Base-by-base conservation (phyloP, 2,888 invertebrate species). In the Autographa pulchrina region DNA sequence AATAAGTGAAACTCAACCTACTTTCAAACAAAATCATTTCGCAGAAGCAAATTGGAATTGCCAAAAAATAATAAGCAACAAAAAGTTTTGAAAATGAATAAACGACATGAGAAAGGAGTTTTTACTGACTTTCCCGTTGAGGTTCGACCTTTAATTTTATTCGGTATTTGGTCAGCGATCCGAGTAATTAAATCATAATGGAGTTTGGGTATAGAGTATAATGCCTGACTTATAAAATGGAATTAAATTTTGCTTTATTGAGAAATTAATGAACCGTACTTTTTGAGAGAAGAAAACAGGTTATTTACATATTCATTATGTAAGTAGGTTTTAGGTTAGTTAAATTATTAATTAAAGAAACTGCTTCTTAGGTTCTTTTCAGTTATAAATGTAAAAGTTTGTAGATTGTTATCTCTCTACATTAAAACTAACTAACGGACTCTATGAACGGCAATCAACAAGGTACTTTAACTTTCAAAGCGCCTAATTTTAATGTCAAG, bases 11-110 rank as follows among this genome's bases (percentile, higher is more conserved):
- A 60, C 61, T 38, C 60, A 7, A 62, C 70, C 68, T 65, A 52
- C 64, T 66, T 54, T 32, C 5, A 60, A 66, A 72, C 60, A 41
- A 58, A 64, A 71, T 65, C 56, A 64, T 68, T 65, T 66, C 62
- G 56, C 38, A 64, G 68, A 72, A 61, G 66, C 63, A 78, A 83
- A 83, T 83, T 86, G 74, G 65, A 70, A 80, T 74, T 64, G 68
- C 20, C 18, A 70, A 63, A 75, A 77, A 76, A 67, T 78, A 74
- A 77, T 69, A 79, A 41, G 59, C 52, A 41, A 72, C 43, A 59
- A 74, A 65, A 76, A 64, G 38, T 65, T 74, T 52, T 35, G 66
- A 65, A 70, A 77, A 73, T 41, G 62, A 72, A 74, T 77, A 32
- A 65, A 32, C 20, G 20, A 58, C 75, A 74, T 66, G 64, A 66